Evolutionary conservation across 2,797 vertebrate species (phyloP).

Genomic region (Moxostoma hubbsi): DNA sequence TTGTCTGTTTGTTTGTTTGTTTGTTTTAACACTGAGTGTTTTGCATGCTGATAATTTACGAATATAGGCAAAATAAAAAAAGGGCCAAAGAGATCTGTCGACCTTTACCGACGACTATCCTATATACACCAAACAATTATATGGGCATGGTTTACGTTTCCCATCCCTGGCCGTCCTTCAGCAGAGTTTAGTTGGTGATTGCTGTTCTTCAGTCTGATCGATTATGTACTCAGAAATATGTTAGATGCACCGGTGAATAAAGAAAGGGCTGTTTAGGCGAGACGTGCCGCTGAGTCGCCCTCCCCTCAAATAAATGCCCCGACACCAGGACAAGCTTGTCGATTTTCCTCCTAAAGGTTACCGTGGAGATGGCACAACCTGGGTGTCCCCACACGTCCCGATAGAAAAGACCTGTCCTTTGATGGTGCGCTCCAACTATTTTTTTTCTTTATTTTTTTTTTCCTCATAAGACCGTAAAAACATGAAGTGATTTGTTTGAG

Average conservation of each 20-base stretch:
- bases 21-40: constrained; percentile 20
- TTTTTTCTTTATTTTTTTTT: not conserved
- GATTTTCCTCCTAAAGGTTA: constrained; percentile 65
- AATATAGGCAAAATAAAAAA: constrained; percentile 30
- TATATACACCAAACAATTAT: constrained; percentile 57
- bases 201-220: constrained; percentile 57
- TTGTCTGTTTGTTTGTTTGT: not conserved
- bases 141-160: constrained; percentile 59
- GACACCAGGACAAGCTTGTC: constrained; percentile 63
- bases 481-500: constrained; percentile 27
- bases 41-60: constrained; percentile 56
- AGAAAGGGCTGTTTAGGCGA: constrained; percentile 55
- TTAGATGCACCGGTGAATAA: constrained; percentile 72
- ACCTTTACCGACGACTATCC: constrained; percentile 50
- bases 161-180: constrained; percentile 52
- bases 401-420: constrained; percentile 15
- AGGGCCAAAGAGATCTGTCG: constrained; percentile 48
- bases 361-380: constrained; percentile 75
- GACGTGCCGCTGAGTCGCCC: constrained; percentile 58
- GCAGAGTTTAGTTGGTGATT: constrained; percentile 10
- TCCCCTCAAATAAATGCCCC: constrained; percentile 60
- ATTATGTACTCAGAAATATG: constrained; percentile 65
- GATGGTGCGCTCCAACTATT: constrained; percentile 8
- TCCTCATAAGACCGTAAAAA: not conserved
- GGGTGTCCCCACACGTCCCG: constrained; percentile 73